Conservation (phyloP, 2,888 invertebrate genomes). For the Cryptocephalus primarius region DNA sequence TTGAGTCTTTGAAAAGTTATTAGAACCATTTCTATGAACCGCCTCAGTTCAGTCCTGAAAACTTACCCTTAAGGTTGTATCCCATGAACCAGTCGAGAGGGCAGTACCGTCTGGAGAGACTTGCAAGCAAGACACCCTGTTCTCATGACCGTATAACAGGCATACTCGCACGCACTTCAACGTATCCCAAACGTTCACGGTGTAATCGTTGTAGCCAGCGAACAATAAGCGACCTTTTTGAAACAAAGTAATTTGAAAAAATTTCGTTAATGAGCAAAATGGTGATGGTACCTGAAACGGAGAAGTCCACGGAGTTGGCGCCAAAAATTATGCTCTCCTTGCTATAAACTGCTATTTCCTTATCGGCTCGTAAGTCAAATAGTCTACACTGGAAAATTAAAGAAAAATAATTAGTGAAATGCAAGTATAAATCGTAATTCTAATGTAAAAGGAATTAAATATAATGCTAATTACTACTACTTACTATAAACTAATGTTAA, state of each 20-base stretch:
- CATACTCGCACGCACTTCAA: conserved; percentile 85
- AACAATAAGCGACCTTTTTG: conserved; percentile 81
- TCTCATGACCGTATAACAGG: conserved; percentile 91
- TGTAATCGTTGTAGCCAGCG: conserved; percentile 98
- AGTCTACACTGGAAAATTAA: conserved; percentile 64
- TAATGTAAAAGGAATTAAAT: too few relatives aligned
- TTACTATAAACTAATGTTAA: too few relatives aligned
- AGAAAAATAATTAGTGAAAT: too few relatives aligned
- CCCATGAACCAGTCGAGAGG: conserved; percentile 96
- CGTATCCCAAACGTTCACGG: conserved; percentile 97
- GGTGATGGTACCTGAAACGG: conserved; percentile 54
- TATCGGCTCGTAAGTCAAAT: conserved; percentile 95
- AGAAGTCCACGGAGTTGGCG: conserved; percentile 95
- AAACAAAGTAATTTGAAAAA: conserved; percentile 1
- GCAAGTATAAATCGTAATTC: too few relatives aligned
- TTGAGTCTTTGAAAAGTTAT: too few relatives aligned
- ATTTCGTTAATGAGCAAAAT: background rate
- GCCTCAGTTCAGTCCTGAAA: background rate
- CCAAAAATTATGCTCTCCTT: conserved; percentile 98
- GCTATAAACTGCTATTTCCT: conserved; percentile 90
- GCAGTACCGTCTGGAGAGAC: conserved; percentile 97
- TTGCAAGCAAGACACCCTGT: conserved; percentile 82
- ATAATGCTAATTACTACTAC: too few relatives aligned
- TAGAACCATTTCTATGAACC: too few relatives aligned
- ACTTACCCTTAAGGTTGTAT: conserved; percentile 72